Evolutionary conservation across 2,888 invertebrate species (phyloP).

Genomic region (Salpingus planirostris): DNA sequence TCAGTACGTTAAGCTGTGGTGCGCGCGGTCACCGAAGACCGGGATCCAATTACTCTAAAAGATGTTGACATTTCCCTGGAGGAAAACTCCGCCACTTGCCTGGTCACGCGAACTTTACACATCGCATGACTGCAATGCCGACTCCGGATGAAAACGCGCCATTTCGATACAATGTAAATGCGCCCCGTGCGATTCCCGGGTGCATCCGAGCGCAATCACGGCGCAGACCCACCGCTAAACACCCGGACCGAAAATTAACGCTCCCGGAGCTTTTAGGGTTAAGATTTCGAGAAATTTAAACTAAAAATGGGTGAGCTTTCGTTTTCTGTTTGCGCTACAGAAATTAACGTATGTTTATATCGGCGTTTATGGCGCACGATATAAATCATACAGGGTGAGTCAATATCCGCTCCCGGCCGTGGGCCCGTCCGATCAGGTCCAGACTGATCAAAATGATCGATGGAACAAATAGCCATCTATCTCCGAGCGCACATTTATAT

Average conservation of each 20-base stretch:
- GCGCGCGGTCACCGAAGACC: slow-evolving; percentile 16
- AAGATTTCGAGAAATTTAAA: too few species aligned
- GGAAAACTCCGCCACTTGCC: slow-evolving; percentile 17
- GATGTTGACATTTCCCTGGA: slow-evolving; percentile 19
- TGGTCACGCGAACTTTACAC: slow-evolving; percentile 17
- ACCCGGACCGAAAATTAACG: too few species aligned
- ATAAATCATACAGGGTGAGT: slow-evolving; percentile 17
- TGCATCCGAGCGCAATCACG: too few species aligned
- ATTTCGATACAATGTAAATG: too few species aligned
- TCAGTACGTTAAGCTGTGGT: too few species aligned
- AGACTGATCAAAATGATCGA: slow-evolving; percentile 38
- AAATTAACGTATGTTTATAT: too few species aligned
- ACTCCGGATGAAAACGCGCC: slow-evolving; percentile 11
- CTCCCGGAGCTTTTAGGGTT: too few species aligned
- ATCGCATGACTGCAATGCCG: slow-evolving; percentile 15
- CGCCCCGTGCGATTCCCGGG: too few species aligned
- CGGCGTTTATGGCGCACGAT: background rate
- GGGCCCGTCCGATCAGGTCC: slow-evolving; percentile 34
- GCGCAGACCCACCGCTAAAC: too few species aligned
- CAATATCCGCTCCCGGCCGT: slow-evolving; percentile 18
- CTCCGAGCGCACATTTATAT: slow-evolving; percentile 32
- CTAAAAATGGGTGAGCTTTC: too few species aligned
- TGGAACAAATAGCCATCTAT: slow-evolving; percentile 35
- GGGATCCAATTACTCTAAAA: slow-evolving; percentile 18
- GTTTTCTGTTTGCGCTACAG: too few species aligned